Percentiles rank a stretch among this genome's conserved stretches.
Conservation (phyloP, 2,888 invertebrate species). For the Tholera decimalis region DNA sequence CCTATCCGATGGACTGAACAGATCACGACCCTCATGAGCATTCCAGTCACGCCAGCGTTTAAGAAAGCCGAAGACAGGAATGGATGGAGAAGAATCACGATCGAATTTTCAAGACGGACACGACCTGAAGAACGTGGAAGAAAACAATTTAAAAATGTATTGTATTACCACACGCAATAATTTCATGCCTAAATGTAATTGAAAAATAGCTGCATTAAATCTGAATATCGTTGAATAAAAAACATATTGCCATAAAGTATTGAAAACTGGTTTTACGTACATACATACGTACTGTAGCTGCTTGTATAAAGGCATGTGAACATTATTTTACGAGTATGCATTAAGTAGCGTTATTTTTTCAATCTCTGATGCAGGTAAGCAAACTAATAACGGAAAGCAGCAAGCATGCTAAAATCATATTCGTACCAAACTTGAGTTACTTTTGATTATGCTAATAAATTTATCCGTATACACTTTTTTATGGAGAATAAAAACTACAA, state of each 20-base stretch:
- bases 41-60: too few species aligned
- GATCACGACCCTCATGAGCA: too few species aligned
- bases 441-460: neutral
- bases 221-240: too few species aligned
- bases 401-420: neutral
- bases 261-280: neutral
- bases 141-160: neutral
- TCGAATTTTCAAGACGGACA: too few species aligned
- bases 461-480: neutral
- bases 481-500: neutral
- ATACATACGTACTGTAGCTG: too few species aligned
- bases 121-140: too few species aligned
- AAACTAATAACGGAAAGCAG: slow-evolving; percentile 17
- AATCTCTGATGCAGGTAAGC: slow-evolving; percentile 16
- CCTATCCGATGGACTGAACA: too few species aligned
- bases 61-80: too few species aligned
- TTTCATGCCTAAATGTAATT: neutral
- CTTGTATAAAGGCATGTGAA: slow-evolving; percentile 8
- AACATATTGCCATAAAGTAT: neutral
- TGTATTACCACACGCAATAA: neutral
- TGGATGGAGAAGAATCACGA: too few species aligned
- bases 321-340: slow-evolving; percentile 10
- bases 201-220: too few species aligned
- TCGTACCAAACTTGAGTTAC: neutral
- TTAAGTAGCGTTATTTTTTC: slow-evolving; percentile 2